Conservation (phyloP, 2,113 vertebrate genomes). For the Stercorarius parasiticus region DNA sequence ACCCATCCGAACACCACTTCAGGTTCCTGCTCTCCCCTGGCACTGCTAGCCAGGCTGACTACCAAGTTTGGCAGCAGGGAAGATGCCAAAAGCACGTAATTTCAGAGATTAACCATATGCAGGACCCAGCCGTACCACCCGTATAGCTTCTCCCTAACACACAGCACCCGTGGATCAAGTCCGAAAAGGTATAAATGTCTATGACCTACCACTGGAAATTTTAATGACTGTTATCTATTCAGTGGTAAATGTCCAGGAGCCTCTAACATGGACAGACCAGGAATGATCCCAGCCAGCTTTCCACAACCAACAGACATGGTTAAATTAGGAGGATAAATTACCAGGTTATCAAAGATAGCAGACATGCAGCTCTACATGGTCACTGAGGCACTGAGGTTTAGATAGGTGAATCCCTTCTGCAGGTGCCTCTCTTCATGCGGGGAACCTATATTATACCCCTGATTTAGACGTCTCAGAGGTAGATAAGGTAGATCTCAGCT, state of each 20-base stretch:
- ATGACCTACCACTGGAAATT: not conserved
- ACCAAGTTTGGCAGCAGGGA: not conserved
- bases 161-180: too few species aligned
- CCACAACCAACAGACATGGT: not conserved
- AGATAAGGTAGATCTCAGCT: not conserved
- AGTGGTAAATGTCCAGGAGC: not conserved
- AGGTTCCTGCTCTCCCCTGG: not conserved
- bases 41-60: not conserved
- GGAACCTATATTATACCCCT: not conserved
- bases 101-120: not conserved
- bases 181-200: not conserved
- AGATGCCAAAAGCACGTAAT: not conserved
- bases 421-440: fast-evolving
- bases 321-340: not conserved
- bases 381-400: not conserved
- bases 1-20: fast-evolving
- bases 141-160: not conserved
- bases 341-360: not conserved
- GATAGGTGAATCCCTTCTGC: not conserved
- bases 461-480: not conserved
- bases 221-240: not conserved
- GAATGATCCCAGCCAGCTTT: not conserved
- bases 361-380: not conserved
- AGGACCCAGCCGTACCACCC: not conserved
- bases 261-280: not conserved